Conservation (phyloP, 2,113 vertebrate genomes). For the Edolisoma coerulescens region DNA sequence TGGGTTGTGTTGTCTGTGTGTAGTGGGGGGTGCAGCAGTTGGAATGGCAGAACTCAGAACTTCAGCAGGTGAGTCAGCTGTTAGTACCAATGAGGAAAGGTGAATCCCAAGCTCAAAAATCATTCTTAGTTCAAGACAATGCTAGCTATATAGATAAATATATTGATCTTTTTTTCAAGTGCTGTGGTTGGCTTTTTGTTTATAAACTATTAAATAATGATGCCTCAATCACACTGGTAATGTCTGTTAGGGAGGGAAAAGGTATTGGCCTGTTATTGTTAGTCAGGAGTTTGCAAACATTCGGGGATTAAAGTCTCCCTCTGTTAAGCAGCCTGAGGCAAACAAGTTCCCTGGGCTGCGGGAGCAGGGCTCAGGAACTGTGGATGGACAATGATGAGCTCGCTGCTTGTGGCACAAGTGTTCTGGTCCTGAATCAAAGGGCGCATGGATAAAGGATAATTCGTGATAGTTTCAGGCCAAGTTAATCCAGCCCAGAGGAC, state of each 20-base stretch:
- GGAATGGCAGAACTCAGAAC: too few species aligned
- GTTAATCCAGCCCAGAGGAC: not conserved
- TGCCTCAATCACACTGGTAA: not conserved
- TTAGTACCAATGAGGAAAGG: not conserved
- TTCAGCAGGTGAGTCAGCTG: not conserved
- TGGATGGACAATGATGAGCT: not conserved
- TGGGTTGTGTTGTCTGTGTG: not conserved
- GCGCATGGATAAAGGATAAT: not conserved
- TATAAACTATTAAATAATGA: not conserved
- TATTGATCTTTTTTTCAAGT: not conserved
- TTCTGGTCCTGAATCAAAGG: not conserved
- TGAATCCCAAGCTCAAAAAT: not conserved
- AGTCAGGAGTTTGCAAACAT: not conserved
- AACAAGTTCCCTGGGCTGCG: rapidly evolving
- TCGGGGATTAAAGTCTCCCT: not conserved
- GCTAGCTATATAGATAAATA: not conserved
- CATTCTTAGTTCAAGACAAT: not conserved
- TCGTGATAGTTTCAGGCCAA: not conserved
- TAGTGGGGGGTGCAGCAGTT: rapidly evolving
- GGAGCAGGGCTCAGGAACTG: not conserved
- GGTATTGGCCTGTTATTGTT: not conserved
- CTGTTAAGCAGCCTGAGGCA: not conserved
- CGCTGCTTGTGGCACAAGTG: not conserved
- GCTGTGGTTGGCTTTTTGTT: not conserved
- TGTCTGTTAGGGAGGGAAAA: not conserved